Base-by-base conservation (phyloP, 2,113 vertebrate species). In the Oreocharis arfaki region DNA sequence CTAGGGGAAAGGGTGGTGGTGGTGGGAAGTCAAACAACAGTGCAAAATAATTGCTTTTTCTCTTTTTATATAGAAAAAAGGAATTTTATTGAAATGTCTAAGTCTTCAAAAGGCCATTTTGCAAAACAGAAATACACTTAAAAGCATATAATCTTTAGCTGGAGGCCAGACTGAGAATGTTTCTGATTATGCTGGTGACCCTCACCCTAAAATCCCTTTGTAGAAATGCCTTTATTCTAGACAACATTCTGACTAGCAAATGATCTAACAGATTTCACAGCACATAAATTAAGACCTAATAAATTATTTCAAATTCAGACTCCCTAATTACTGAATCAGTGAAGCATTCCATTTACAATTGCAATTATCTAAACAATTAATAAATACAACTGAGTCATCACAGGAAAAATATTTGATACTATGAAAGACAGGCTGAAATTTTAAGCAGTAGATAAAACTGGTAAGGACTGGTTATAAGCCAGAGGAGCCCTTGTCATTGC, bases 211-310 rank as follows among this genome's bases (percentile, higher is more conserved):
- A 97, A 97, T 97, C 97, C 87, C 98, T 98, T 98, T 98, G 98
- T 98, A 98, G 98, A 97, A 95, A 96, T 95, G 97, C 95, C 95
- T 98, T 98, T 98, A 96, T 98, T 96, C 97, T 96, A 97, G 97
- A 98, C 98, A 98, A 97, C 97, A 97, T 59, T 98, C 97, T 95
- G 98, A 97, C 98, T 98, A 98, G 96, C 97, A 97, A 98, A 98
- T 98, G 98, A 98, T 98, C 98, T 97, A 97, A 98, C 98, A 97
- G 97, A 98, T 98, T 98, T 98, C 98, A 98, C 98, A 98, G 98
- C 96, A 98, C 98, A 98, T 98, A 98, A 98, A 98, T 98, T 98
- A 97, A 97, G 97, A 96, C 96, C 97, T 97, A 97, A 98, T 98
- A 98, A 97, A 97, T 97, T 97, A 94, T 97, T 97, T 97, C 94